Evolutionary conservation across 2,888 invertebrate genomes (phyloP), one percentile per base, ranked within the genome.

Genomic region (Oxytorus armatus): DNA sequence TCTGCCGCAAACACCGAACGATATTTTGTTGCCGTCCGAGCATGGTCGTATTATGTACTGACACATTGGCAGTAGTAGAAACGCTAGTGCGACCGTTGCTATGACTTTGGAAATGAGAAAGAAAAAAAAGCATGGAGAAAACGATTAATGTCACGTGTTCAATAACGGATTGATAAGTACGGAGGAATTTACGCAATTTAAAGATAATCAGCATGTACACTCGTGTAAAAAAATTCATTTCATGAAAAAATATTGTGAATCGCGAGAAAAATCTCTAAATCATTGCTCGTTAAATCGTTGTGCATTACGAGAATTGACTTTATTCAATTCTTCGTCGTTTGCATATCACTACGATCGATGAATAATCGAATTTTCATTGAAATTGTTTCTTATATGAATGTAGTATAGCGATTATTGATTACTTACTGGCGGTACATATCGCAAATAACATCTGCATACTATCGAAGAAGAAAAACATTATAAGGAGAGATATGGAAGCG

Each of bases 401-500:
- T 39, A 7, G 8, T 51, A 47, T 68, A 11, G 1, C 3, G 23
- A 11, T 53, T 11, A n/a, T 53, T 3, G 53, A 25, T 33, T 21
- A 95, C 96, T 96, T 93, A 98, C 98, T 97, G 90, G 99, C 98
- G 89, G 99, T 99, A 92, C 98, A 98, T 88, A 98, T 97, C 84
- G 97, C 98, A 93, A 96, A 98, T 87, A 96, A 95, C 94, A 97
- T 97, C 93, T 99, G 99, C 96, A 99, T 98, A 75, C 98, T 98
- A 93, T 99, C 99, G 91, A 99, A 99, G 93, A 98, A 99, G 94
- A 99, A 98, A 93, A 99, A 99, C 98, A 99, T 99, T 89, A 99
- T 96, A 81, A 99, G 95, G 83, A 99, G 94, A 81, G 98, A 98
- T 87, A 98, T 96, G 83, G 98, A 98, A 87, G 99, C 98, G 89